Percentiles rank a stretch among this genome's conserved stretches.
phyloP scores from a whole-genome alignment of 2,888 invertebrate species.

The Anarsia innoxiella region DNA sequence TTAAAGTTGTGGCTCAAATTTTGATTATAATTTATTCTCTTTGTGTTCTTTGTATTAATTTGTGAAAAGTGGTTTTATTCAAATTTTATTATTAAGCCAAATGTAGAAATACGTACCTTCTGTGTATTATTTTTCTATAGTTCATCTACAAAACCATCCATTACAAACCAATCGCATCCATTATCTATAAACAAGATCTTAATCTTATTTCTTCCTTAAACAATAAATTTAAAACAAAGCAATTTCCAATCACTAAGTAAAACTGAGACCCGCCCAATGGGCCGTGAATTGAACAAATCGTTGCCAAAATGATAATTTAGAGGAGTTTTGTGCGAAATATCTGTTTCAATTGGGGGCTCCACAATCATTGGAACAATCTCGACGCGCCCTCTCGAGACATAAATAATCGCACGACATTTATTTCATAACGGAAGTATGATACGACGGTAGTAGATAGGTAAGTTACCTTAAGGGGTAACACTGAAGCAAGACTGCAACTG shows the following conservation, averaged over 20 bases:
- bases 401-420: conserved; percentile 64
- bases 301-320: conserved; percentile 52
- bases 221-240: conserved; percentile 3
- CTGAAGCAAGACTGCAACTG: no score
- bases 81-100: no score
- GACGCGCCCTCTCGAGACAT: conserved; percentile 53
- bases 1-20: no score
- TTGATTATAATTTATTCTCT: no score
- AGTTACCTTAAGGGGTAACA: no score
- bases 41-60: no score
- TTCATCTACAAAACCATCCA: no score
- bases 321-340: conserved; percentile 54
- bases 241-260: conserved; percentile 4
- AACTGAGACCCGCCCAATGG: conserved; percentile 26
- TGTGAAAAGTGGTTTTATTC: no score
- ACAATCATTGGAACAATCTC: conserved; percentile 56
- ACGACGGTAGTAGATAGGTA: conserved; percentile 26
- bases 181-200: no score
- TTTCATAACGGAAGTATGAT: conserved; percentile 66
- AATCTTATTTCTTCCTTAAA: conserved; percentile 25
- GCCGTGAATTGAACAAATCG: conserved; percentile 52
- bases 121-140: no score
- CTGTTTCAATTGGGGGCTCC: conserved; percentile 51
- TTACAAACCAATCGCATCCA: no score
- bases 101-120: no score